Evolutionary conservation across 1,140 invertebrate species (phyloP), one percentile per base, ranked within the genome.

Genomic region (Drosophila paulistorum): DNA sequence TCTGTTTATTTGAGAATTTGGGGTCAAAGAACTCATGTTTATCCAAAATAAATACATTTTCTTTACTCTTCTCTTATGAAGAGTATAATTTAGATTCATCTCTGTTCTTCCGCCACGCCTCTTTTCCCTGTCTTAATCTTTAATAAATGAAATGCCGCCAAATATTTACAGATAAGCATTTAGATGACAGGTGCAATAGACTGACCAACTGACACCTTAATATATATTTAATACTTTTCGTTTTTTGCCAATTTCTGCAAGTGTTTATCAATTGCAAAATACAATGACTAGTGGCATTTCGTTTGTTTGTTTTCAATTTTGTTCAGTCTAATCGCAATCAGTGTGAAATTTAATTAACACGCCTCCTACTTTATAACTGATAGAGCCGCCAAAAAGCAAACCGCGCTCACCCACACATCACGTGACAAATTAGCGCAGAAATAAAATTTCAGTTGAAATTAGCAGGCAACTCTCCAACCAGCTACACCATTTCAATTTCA

Each of bases 321-420:
- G 30, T 7, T 30, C 30, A 75, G 77, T 77, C 74, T 77, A 77
- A 77, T 77, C 74, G 58, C 75, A 76, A 76, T 76, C 74, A 71
- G 70, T 57, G 54, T 65, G 74, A 77, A 77, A 71, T 71, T 77
- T 77, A 77, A 77, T 77, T 77, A 77, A 77, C 67, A 74, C 74
- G 61, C 74, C 74, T 74, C 65, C 54, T 75, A 65, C 60, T 63
- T 75, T 60, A 58, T 14, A 13, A 11, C 17, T 48, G 48, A 69
- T 69, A 64, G 11, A 39, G 11, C 3, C 37, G 37, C 30, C 26
- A 30, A 30, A 1, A 37, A 14, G 1, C 17, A 37, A 9, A 35
- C n/a, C 20, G 13, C 20, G 14, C 74, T 48, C 60, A 77, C 74
- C 74, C 74, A 10, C 74, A 37, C 55, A 71, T 77, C 74, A 77